Evolutionary conservation across 2,113 vertebrate species (phyloP).

Genomic region (Fregetta grallaria): DNA sequence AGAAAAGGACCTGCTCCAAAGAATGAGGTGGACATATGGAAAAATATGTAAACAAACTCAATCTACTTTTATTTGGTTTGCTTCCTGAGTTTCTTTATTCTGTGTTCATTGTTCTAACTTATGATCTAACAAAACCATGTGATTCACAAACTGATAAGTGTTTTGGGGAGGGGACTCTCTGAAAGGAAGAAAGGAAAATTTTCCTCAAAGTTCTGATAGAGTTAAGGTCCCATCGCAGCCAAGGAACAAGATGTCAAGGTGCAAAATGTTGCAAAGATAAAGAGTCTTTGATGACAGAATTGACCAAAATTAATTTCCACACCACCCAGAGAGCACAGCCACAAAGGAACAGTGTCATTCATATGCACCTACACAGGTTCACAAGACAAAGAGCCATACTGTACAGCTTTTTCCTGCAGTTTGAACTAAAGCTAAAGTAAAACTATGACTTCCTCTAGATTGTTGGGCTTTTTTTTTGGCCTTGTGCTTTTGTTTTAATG

Average conservation of each 20-base stretch:
- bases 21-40: background rate
- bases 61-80: background rate
- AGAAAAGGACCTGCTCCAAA: background rate
- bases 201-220: background rate
- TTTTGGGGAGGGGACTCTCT: background rate
- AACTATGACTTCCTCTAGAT: background rate
- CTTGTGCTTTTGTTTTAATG: background rate
- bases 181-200: background rate
- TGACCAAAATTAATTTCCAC: background rate
- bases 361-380: background rate
- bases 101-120: background rate
- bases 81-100: background rate
- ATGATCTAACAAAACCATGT: background rate
- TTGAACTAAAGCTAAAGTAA: background rate
- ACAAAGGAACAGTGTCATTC: background rate
- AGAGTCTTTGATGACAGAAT: background rate
- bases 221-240: background rate
- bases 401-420: background rate
- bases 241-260: background rate
- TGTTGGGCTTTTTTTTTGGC: background rate
- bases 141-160: background rate
- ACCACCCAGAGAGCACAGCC: background rate
- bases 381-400: background rate
- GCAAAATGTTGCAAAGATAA: background rate
- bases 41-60: background rate